Percentiles rank a stretch among this genome's conserved stretches.
Conservation (phyloP, 2,797 vertebrate genomes). For the Rhyacichthys aspro region DNA sequence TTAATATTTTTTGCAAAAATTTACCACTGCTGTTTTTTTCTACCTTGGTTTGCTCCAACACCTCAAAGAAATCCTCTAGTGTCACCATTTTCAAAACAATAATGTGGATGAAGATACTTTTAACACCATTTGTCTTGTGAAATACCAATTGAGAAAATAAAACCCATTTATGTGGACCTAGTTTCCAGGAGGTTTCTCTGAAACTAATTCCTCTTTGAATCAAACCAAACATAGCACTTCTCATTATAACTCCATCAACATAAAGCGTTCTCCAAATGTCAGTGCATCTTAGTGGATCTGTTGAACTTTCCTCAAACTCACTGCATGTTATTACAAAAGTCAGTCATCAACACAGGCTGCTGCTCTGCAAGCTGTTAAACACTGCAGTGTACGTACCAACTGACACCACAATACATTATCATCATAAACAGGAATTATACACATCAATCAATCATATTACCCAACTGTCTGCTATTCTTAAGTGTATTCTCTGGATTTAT, state of each 20-base stretch:
- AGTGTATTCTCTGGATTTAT: background rate
- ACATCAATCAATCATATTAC: conserved; percentile 1
- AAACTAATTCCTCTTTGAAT: conserved; percentile 23
- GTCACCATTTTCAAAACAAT: too few species aligned
- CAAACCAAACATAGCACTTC: conserved; percentile 24
- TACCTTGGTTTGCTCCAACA: too few species aligned
- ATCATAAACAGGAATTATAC: background rate
- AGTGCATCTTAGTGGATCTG: conserved; percentile 44
- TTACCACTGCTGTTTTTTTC: too few species aligned
- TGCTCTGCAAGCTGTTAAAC: conserved; percentile 25
- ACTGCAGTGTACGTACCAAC: background rate
- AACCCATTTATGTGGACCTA: too few species aligned
- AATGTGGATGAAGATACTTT: too few species aligned
- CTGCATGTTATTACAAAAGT: conserved; percentile 29
- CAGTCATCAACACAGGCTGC: conserved; percentile 29
- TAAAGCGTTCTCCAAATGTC: conserved; percentile 42
- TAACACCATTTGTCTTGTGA: too few species aligned
- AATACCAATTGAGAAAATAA: too few species aligned
- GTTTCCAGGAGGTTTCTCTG: background rate
- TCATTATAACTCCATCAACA: conserved; percentile 35
- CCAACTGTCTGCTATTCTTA: background rate
- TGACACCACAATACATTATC: background rate
- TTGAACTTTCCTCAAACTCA: conserved; percentile 49
- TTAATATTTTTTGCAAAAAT: too few species aligned
- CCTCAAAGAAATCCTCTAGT: too few species aligned